phyloP scores from a whole-genome alignment of 2,888 invertebrate genomes.

The Cerceris rybyensis region DNA sequence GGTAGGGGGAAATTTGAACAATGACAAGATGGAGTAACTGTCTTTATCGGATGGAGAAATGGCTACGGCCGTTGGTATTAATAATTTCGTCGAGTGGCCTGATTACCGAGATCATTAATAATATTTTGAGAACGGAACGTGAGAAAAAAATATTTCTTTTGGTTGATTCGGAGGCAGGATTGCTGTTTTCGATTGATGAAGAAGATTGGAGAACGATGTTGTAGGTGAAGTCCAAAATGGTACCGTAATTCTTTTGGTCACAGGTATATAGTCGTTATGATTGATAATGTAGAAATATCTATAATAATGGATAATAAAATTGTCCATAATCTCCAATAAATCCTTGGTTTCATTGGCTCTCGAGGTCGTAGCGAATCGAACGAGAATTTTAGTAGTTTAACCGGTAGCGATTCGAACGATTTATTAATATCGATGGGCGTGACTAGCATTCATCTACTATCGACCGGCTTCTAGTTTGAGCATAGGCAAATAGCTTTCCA shows the following conservation, averaged over 20 bases:
- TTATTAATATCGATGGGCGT: conserved; percentile 61
- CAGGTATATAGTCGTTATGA: no score
- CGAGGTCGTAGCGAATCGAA: conserved; percentile 8
- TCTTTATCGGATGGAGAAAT: background rate
- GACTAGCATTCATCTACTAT: conserved; percentile 50
- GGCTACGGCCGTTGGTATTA: background rate
- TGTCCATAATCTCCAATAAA: conserved; percentile 10
- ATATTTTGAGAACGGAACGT: no score
- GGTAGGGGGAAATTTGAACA: background rate
- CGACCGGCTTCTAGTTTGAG: conserved; percentile 13
- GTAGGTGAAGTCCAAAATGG: no score
- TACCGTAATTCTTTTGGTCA: no score
- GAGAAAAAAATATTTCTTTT: no score
- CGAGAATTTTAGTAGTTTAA: conserved; percentile 21
- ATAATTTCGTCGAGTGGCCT: background rate
- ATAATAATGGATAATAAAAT: background rate
- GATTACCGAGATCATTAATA: no score
- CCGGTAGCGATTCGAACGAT: conserved; percentile 51
- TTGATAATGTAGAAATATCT: no score
- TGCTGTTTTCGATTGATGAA: no score
- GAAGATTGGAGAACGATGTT: no score
- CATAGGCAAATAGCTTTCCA: conserved; percentile 21
- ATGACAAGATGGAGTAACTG: background rate
- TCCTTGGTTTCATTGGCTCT: conserved; percentile 5
- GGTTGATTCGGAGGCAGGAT: no score